phyloP scores from a whole-genome alignment of 2,888 invertebrate species.

The Pyrrhia umbra region DNA sequence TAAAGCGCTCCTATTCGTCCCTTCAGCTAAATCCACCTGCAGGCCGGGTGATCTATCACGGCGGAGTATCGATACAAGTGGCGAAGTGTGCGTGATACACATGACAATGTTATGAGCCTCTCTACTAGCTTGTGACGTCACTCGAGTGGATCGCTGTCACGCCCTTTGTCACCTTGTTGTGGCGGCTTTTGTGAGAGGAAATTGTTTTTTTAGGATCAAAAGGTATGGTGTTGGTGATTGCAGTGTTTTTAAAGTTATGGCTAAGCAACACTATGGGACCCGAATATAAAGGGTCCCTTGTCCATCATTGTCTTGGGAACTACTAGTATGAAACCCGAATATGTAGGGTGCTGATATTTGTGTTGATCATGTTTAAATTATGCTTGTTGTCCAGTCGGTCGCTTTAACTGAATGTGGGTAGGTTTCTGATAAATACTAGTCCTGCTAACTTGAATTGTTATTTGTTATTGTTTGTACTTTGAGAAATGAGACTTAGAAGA shows the following conservation, averaged over 20 bases:
- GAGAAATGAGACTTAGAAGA: no score
- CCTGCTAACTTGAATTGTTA: no score
- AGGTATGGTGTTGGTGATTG: background rate
- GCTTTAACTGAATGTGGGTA: no score
- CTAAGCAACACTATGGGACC: background rate
- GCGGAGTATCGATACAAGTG: slow-evolving; percentile 13
- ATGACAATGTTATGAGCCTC: slow-evolving; percentile 15
- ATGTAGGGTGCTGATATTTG: no score
- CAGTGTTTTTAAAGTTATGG: background rate
- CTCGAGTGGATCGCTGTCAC: slow-evolving; percentile 4
- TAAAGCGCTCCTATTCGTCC: background rate
- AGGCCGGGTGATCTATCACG: slow-evolving; percentile 24
- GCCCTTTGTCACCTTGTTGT: background rate
- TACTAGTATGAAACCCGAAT: no score
- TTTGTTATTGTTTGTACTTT: no score
- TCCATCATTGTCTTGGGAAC: no score
- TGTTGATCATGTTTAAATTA: no score
- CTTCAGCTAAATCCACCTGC: slow-evolving; percentile 1
- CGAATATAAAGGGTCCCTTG: no score
- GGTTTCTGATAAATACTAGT: no score
- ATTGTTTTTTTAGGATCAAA: background rate
- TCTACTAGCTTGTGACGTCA: slow-evolving; percentile 10
- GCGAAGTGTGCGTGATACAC: slow-evolving; percentile 4
- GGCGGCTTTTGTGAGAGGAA: background rate
- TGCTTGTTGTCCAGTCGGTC: no score